A percentile compares a stretch with the other conserved stretches of the same genome.
Evolutionary conservation across 2,888 invertebrate genomes (phyloP).

Genomic region (Monopis laevigella): DNA sequence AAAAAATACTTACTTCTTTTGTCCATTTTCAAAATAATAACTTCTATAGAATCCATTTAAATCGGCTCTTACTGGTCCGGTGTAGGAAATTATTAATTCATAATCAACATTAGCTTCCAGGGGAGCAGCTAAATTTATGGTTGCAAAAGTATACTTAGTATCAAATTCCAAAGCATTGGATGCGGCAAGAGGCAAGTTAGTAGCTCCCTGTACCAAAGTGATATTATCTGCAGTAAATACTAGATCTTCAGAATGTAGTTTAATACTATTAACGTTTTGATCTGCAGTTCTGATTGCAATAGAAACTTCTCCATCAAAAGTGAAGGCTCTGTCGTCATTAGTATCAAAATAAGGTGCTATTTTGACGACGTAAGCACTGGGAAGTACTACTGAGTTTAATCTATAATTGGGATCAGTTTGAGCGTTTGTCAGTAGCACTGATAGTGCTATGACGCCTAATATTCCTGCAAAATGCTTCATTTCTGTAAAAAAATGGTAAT

Average conservation of each 20-base stretch:
- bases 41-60: slow-evolving; percentile 71
- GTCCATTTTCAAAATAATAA: slow-evolving; percentile 56
- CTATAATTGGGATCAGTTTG: slow-evolving; percentile 41
- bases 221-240: slow-evolving; percentile 32
- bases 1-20: slow-evolving; percentile 54
- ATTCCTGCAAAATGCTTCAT: slow-evolving; percentile 31
- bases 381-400: slow-evolving; percentile 48
- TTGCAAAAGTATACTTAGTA: slow-evolving; percentile 49
- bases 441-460: slow-evolving; percentile 27
- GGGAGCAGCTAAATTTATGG: slow-evolving; percentile 43
- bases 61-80: slow-evolving; percentile 62
- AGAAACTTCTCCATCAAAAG: slow-evolving; percentile 52
- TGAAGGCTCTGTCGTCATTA: slow-evolving; percentile 39
- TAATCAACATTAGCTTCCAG: slow-evolving; percentile 45
- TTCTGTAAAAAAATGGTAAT: slow-evolving; percentile 35
- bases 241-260: slow-evolving; percentile 46
- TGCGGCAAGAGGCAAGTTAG: slow-evolving; percentile 24
- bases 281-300: slow-evolving; percentile 38
- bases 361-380: slow-evolving; percentile 59
- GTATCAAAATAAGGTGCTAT: slow-evolving; percentile 63
- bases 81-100: slow-evolving; percentile 57
- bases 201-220: slow-evolving; percentile 26
- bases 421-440: slow-evolving; percentile 15
- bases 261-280: slow-evolving; percentile 35
- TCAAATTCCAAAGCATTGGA: slow-evolving; percentile 37